These are phyloP conservation scores for Liposcelis brunnea DNA, from an alignment of 2,888 invertebrate species.

Conservation along the genomic window DNA sequence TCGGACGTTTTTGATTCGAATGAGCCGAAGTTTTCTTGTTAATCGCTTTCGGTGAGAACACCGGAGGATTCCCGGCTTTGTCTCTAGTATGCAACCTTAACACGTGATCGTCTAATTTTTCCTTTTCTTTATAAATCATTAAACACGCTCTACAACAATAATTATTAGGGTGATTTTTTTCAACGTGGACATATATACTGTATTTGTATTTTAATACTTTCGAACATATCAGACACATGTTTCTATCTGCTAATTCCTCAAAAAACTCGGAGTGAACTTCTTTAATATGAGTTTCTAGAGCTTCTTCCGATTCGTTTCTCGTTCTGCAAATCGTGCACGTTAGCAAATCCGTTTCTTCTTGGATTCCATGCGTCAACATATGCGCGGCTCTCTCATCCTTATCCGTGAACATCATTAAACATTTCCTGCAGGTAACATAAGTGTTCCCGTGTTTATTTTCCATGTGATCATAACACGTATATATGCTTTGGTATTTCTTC, in stretches of 20 bases:
- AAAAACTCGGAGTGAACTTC: conserved; percentile 4
- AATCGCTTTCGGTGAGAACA: neutral
- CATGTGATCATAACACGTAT: conserved; percentile 40
- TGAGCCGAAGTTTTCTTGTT: neutral
- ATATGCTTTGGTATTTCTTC: conserved; percentile 38
- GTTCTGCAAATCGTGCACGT: neutral
- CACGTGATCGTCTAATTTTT: neutral
- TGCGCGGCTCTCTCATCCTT: conserved; percentile 33
- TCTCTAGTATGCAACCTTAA: conserved; percentile 1
- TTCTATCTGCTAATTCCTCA: conserved; percentile 1
- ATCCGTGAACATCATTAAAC: conserved; percentile 36
- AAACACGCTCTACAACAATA: neutral
- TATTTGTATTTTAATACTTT: conserved; percentile 7
- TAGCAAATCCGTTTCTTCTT: neutral
- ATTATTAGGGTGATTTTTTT: neutral
- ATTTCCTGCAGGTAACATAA: conserved; percentile 38
- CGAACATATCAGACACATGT: conserved; percentile 6
- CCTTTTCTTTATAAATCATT: conserved; percentile 3
- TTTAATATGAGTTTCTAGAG: neutral
- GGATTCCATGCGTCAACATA: conserved; percentile 23
- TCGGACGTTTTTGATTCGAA: neutral
- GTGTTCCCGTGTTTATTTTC: conserved; percentile 39
- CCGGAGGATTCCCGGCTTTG: conserved; percentile 5
- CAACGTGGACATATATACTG: conserved; percentile 1
- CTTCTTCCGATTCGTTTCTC: neutral